Evolutionary conservation across 2,113 vertebrate genomes (phyloP).

Genomic region (Anhinga anhinga): DNA sequence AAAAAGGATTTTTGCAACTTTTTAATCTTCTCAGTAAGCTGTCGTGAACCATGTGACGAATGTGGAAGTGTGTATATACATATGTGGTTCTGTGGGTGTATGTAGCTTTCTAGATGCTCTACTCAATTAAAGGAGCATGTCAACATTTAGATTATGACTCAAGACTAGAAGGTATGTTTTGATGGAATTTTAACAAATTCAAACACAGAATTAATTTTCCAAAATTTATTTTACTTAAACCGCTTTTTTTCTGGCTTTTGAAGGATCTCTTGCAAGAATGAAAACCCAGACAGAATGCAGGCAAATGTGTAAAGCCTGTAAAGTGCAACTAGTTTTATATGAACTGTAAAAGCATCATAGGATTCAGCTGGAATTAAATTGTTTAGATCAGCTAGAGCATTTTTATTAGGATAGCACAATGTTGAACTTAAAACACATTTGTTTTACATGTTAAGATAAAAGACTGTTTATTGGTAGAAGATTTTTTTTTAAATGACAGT

Average conservation of each 20-base stretch:
- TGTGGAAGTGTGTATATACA: not conserved
- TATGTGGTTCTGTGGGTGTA: not conserved
- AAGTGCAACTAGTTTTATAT: not conserved
- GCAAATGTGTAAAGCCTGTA: not conserved
- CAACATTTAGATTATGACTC: not conserved
- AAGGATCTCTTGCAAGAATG: not conserved
- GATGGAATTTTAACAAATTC: not conserved
- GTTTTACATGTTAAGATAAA: slow-evolving; percentile 35
- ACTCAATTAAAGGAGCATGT: not conserved
- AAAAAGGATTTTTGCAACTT: not conserved
- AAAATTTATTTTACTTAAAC: not conserved
- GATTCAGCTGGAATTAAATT: not conserved
- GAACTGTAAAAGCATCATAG: slow-evolving; percentile 8
- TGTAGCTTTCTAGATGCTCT: not conserved
- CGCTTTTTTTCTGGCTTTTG: not conserved
- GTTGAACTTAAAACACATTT: slow-evolving; percentile 18
- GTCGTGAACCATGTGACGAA: not conserved
- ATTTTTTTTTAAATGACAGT: not conserved
- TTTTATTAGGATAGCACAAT: slow-evolving; percentile 27
- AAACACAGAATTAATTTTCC: not conserved
- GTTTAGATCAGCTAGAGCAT: slow-evolving; percentile 9
- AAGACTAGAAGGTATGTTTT: not conserved
- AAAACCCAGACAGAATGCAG: not conserved
- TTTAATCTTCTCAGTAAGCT: not conserved
- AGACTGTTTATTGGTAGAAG: not conserved